These are phyloP conservation scores for Heteractis magnifica DNA, from an alignment of 92 coral and sea anemone species.

Conservation along the genomic window DNA sequence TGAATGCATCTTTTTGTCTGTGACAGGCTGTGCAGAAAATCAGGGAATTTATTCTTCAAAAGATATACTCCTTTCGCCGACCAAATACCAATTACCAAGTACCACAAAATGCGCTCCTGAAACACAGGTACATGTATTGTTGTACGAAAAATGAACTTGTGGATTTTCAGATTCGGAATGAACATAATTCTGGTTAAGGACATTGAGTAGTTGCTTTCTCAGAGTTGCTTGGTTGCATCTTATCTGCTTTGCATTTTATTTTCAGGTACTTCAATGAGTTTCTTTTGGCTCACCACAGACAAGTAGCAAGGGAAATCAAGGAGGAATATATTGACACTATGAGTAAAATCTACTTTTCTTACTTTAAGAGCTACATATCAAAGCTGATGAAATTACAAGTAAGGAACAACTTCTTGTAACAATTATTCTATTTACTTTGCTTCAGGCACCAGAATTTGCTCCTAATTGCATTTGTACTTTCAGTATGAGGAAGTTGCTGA, in stretches of 20 bases:
- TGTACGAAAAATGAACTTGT: background rate
- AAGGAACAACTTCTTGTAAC: background rate
- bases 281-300: slow-evolving; percentile 90
- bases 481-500: slow-evolving; percentile 94
- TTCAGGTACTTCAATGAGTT: slow-evolving; percentile 94
- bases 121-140: slow-evolving; percentile 67
- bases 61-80: slow-evolving; percentile 86
- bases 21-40: slow-evolving; percentile 95
- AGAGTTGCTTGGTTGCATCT: background rate
- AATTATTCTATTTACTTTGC: background rate
- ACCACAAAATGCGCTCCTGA: slow-evolving; percentile 94
- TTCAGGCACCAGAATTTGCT: background rate
- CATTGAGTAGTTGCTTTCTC: too few species aligned
- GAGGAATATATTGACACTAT: slow-evolving; percentile 97
- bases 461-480: background rate
- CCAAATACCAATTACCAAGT: slow-evolving; percentile 98
- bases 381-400: slow-evolving; percentile 89
- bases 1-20: background rate
- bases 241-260: slow-evolving; percentile 5
- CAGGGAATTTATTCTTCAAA: slow-evolving; percentile 80
- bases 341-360: slow-evolving; percentile 96
- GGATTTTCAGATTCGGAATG: too few species aligned
- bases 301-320: slow-evolving; percentile 89
- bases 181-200: too few species aligned
- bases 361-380: slow-evolving; percentile 88